Evolutionary conservation across 2,113 vertebrate genomes (phyloP).

Genomic region (Pseudopipra pipra): DNA sequence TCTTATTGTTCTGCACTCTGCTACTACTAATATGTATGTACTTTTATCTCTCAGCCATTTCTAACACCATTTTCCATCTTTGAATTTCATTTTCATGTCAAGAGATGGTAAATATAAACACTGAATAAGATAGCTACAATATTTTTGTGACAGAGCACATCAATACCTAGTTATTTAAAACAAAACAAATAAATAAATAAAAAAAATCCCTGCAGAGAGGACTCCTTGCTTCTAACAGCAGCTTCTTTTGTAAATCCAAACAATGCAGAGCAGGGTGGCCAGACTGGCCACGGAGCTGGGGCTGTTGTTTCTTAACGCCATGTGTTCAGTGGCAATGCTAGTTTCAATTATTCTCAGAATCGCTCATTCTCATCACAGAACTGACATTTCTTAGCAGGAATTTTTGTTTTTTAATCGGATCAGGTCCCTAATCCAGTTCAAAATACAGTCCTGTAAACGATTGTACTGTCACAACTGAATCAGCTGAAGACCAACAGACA

Average conservation of each 20-base stretch:
- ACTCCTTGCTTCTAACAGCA: neutral
- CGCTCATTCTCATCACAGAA: neutral
- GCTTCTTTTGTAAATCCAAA: neutral
- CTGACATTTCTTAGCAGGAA: neutral
- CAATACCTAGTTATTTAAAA: neutral
- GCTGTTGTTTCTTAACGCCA: neutral
- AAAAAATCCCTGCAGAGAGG: neutral
- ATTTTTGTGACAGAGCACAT: neutral
- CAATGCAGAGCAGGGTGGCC: neutral
- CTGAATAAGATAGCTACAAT: neutral
- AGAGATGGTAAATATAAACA: neutral
- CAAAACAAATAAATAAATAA: neutral
- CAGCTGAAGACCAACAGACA: neutral
- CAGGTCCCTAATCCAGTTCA: neutral
- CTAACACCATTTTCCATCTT: neutral
- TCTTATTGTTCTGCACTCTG: neutral
- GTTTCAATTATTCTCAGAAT: slow-evolving; percentile 15
- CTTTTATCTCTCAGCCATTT: neutral
- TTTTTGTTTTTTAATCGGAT: neutral
- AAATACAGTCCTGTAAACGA: neutral
- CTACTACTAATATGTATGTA: neutral
- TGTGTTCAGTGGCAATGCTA: neutral
- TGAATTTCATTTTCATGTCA: neutral
- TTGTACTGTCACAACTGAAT: neutral
- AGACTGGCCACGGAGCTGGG: neutral